Evolutionary conservation across 2,113 vertebrate genomes (phyloP), one percentile per base, ranked within the genome.

Genomic region (Crypturellus undulatus): DNA sequence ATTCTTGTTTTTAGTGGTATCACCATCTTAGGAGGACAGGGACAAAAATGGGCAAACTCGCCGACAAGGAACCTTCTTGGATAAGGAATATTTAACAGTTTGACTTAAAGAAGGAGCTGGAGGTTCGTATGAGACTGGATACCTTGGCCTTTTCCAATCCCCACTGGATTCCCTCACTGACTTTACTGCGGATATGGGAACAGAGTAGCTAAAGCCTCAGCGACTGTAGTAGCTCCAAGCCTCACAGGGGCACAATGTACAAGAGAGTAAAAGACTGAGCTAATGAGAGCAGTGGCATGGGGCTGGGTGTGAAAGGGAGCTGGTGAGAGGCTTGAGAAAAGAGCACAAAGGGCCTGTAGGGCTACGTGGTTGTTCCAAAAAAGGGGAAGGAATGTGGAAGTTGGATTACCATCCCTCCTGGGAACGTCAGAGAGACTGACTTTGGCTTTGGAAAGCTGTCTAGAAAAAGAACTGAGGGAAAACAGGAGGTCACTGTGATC

Each of bases 161-260:
- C 12, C 28, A 30, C 19, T 45, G 43, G 49, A 12, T 51, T 93
- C 45, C 34, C 94, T 85, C 54, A 30, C 17, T 79, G 52, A 52
- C 34, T 72, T 43, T 47, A 5, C 12, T 34, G 4, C 12, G 11
- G 68, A 51, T 1, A 38, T 12, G 3, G 6, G 12, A 83, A 45
- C 1, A 9, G 10, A 51, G 7, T 68, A 75, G 72, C 42, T 47
- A 68, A 59, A 63, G 8, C 34, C 25, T 49, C 87, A 5, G 3
- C 63, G 52, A 10, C 25, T 78, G 5, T 75, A 59, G 30, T 4
- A 7, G 17, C 65, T 8, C 18, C 24, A 67, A 90, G 19, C 10
- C 8, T 64, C 56, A 8, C 2, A 4, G 9, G 5, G 30, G 73
- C 24, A 85, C 3, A n/a, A 5, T 1, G 4, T 12, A 16, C 6